phyloP scores from a whole-genome alignment of 2,113 vertebrate species.

The Cyprinus carpio region DNA sequence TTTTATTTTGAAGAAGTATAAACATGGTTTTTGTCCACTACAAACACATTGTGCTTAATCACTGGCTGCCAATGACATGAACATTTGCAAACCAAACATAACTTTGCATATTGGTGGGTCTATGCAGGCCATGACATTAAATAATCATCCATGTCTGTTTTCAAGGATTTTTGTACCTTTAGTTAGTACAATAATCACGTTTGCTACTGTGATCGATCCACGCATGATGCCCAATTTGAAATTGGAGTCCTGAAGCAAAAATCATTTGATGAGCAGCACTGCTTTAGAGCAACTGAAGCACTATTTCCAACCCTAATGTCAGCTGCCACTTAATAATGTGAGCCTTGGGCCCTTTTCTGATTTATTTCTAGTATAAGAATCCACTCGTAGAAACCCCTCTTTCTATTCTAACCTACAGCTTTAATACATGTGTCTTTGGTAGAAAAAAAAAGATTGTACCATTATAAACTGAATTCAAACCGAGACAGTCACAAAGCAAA shows the following conservation, averaged over 20 bases:
- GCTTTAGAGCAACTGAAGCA: background rate
- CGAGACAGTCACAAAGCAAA: background rate
- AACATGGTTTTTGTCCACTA: background rate
- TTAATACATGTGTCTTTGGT: background rate
- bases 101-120: background rate
- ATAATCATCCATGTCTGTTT: background rate
- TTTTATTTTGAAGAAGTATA: too few relatives aligned
- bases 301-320: background rate
- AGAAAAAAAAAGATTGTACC: background rate
- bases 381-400: conserved; percentile 35
- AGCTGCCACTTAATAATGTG: conserved; percentile 24
- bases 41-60: background rate
- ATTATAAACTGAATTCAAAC: conserved; percentile 10
- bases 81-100: background rate
- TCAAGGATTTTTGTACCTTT: background rate
- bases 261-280: background rate
- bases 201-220: background rate
- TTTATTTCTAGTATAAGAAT: conserved; percentile 24
- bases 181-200: background rate
- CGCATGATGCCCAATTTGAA: background rate
- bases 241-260: background rate
- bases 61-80: background rate
- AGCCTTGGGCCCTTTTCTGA: conserved; percentile 23
- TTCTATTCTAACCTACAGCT: conserved; percentile 10
- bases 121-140: background rate